Base-by-base conservation (phyloP, 30 jellyfish, hydroid and myxozoan species). In the Hydra vulgaris region DNA sequence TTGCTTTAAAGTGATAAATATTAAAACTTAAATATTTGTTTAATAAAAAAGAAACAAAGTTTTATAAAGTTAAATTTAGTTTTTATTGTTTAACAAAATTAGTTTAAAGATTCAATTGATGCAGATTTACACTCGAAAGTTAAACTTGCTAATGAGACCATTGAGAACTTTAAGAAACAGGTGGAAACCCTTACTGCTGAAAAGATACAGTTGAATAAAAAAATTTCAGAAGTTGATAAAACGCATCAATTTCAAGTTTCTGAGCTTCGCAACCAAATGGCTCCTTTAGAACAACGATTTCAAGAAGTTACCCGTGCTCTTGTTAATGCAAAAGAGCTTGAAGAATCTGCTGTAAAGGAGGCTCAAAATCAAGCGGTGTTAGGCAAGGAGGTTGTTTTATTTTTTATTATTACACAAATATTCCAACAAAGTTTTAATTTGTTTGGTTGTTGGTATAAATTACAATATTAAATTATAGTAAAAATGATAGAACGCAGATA, bases 381-480 rank as follows among this genome's bases (percentile, higher is more conserved):
- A 17, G 95, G 95, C 26, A 53, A 81, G 40, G 97, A 90, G 90
- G 97, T 90, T 15, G 8, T 18, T 72, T 23, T 15, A 54, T 21
- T 20, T 75, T 16, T n/a, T n/a, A n/a, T n/a, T n/a, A n/a, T n/a
- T n/a, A n/a, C n/a, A n/a, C n/a, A n/a, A n/a, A n/a, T n/a, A n/a
- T n/a, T n/a, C n/a, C n/a, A n/a, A n/a, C n/a, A n/a, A n/a, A n/a
- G n/a, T n/a, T n/a, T n/a, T n/a, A n/a, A n/a, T n/a, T n/a, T n/a
- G n/a, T n/a, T n/a, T n/a, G n/a, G n/a, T n/a, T n/a, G n/a, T n/a
- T n/a, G n/a, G n/a, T n/a, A n/a, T n/a, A n/a, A n/a, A n/a, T n/a
- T n/a, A n/a, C n/a, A n/a, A n/a, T n/a, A n/a, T n/a, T n/a, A n/a
- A n/a, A n/a, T n/a, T n/a, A n/a, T n/a, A n/a, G n/a, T n/a, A n/a